A percentile compares a stretch with the other conserved stretches of the same genome.
Evolutionary conservation across 2,113 vertebrate genomes (phyloP).

Genomic region (Zosterops lateralis): DNA sequence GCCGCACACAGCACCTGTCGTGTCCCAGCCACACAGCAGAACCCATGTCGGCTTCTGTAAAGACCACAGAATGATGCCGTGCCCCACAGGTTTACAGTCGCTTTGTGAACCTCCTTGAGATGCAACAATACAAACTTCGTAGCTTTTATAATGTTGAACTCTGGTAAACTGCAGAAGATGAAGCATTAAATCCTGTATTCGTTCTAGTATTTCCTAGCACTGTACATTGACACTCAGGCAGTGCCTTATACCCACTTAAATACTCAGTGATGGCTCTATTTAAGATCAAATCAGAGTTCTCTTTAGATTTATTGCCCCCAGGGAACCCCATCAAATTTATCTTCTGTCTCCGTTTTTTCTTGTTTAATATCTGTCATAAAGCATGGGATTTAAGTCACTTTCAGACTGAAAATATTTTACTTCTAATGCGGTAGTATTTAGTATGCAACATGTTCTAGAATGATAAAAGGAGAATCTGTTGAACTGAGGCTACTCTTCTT

Average conservation of each 20-base stretch:
- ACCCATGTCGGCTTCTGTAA: not conserved
- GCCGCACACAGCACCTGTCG: accelerated
- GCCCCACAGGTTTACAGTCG: accelerated
- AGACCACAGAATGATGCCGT: accelerated
- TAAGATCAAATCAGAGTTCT: not conserved
- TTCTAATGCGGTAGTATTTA: not conserved
- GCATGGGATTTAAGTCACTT: not conserved
- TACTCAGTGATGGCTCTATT: accelerated
- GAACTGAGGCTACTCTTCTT: not conserved
- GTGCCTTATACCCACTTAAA: not conserved
- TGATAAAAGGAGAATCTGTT: not conserved
- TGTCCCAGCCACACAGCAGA: not conserved
- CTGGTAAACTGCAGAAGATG: not conserved
- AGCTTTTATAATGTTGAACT: not conserved
- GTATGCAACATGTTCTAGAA: not conserved
- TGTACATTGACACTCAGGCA: not conserved
- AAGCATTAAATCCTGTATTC: not conserved
- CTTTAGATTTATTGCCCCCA: not conserved
- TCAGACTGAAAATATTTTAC: not conserved
- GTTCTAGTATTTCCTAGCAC: too few relatives aligned
- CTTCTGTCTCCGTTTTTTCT: not conserved
- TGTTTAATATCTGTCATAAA: not conserved
- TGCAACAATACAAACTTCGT: not conserved
- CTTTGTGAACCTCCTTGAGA: not conserved
- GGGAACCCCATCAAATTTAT: not conserved